phyloP scores from a whole-genome alignment of 2,113 vertebrate species.

The Choloepus hoffmanni region DNA sequence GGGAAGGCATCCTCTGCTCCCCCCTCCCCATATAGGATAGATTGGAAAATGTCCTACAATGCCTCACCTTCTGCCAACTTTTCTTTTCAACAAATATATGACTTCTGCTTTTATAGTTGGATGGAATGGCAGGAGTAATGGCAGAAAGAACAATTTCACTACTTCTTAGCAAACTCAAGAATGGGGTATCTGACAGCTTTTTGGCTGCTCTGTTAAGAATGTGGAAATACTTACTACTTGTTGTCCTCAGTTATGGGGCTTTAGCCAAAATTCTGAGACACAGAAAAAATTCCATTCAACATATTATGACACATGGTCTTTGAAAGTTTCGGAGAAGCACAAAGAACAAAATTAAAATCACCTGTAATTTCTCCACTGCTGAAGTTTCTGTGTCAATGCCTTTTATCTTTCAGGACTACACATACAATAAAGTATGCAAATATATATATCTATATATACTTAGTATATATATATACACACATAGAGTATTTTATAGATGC shows the following conservation, averaged over 20 bases:
- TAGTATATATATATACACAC: neutral
- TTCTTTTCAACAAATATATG: neutral
- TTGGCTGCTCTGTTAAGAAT: constrained; percentile 39
- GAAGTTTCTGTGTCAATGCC: constrained; percentile 7
- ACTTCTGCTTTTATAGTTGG: constrained; percentile 9
- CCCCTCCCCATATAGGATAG: neutral
- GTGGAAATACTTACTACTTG: constrained; percentile 57
- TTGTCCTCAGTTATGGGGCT: neutral
- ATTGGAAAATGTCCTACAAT: constrained; percentile 40
- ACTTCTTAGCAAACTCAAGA: neutral
- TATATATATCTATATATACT: neutral
- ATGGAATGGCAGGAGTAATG: neutral
- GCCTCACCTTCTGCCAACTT: neutral
- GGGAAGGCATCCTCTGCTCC: neutral
- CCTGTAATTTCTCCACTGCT: constrained; percentile 11
- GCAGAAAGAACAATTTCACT: neutral
- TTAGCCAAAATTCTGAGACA: constrained; percentile 41
- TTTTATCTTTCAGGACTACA: neutral
- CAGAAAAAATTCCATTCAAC: constrained; percentile 6
- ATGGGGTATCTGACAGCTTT: constrained; percentile 3
- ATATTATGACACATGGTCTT: constrained; percentile 9
- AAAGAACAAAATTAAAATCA: constrained; percentile 65
- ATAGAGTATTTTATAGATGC: neutral
- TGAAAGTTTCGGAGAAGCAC: constrained; percentile 24
- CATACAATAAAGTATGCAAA: neutral